phyloP scores from a whole-genome alignment of 2,888 invertebrate genomes.

The Allacma fusca region DNA sequence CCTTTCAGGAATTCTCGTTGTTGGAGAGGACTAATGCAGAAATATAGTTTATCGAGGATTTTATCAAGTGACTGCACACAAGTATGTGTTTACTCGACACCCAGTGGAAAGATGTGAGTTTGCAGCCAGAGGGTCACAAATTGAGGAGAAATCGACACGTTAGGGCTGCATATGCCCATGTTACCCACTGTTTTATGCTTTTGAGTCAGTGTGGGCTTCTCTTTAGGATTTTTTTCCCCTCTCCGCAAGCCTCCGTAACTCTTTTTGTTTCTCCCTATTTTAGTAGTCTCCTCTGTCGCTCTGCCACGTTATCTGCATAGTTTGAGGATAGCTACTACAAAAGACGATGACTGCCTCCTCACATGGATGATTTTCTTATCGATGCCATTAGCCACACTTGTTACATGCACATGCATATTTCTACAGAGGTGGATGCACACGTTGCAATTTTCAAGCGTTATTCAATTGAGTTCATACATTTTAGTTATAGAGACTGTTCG shows the following conservation, averaged over 20 bases:
- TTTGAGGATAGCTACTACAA: neutral
- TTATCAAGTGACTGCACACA: neutral
- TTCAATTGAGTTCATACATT: neutral
- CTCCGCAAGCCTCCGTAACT: neutral
- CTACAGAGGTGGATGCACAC: conserved; percentile 5
- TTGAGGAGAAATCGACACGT: neutral
- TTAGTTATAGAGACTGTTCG: no score
- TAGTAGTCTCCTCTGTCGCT: no score
- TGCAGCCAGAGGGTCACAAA: conserved; percentile 5
- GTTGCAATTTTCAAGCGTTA: neutral
- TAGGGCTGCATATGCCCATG: neutral
- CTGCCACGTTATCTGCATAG: neutral
- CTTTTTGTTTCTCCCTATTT: neutral
- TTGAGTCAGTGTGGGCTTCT: neutral
- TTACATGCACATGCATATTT: neutral
- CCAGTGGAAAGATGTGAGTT: neutral
- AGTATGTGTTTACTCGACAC: neutral
- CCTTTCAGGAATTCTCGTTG: neutral
- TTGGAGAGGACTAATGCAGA: neutral
- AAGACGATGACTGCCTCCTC: neutral
- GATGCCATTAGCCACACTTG: conserved; percentile 16
- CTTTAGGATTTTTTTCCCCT: neutral
- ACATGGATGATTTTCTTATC: neutral
- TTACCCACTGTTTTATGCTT: conserved; percentile 7
- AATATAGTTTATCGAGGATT: neutral